Evolutionary conservation across 2,113 vertebrate genomes (phyloP).

Genomic region (Tupaia tana): DNA sequence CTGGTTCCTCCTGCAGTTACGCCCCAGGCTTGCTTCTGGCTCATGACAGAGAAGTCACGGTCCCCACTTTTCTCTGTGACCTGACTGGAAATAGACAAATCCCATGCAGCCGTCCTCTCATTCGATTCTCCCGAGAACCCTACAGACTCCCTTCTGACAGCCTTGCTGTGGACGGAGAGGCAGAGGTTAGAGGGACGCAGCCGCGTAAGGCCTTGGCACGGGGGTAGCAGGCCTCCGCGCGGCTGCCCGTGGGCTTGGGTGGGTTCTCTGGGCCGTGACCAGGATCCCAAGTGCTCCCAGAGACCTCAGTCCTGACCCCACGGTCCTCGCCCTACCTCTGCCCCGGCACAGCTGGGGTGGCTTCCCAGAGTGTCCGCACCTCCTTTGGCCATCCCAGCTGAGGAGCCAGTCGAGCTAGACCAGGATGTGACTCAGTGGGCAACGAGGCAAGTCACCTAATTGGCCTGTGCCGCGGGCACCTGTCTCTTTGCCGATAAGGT

Average conservation of each 20-base stretch:
- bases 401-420: constrained; percentile 41
- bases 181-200: not conserved
- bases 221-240: not conserved
- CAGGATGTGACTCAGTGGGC: constrained; percentile 67
- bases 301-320: not conserved
- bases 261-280: not conserved
- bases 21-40: not conserved
- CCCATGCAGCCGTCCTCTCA: fast-evolving
- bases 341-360: not conserved
- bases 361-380: not conserved
- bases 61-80: too few species aligned
- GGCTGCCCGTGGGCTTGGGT: too few species aligned
- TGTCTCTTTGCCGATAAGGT: constrained; percentile 78
- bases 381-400: not conserved
- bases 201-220: not conserved
- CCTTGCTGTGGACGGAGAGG: not conserved
- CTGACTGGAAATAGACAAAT: not conserved
- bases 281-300: not conserved
- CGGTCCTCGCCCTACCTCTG: not conserved
- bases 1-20: not conserved
- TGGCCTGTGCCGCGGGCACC: constrained; percentile 65
- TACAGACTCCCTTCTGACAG: not conserved
- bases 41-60: not conserved
- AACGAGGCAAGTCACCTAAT: constrained; percentile 61
- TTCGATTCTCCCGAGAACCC: not conserved